Evolutionary conservation across 2,113 vertebrate species (phyloP).

Genomic region (Nicator chloris): DNA sequence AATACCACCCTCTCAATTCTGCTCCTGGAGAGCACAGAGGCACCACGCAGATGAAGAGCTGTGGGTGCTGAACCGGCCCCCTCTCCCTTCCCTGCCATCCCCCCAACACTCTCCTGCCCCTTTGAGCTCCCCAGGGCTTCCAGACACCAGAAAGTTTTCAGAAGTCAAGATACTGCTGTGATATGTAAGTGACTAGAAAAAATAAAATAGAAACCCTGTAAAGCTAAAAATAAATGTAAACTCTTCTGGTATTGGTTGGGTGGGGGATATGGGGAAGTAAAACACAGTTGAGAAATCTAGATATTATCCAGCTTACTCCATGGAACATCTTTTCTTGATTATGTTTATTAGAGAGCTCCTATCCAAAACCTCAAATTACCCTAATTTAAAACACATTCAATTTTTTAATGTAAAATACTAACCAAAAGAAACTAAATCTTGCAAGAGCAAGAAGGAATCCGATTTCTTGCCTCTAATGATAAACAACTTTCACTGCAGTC

Average conservation of each 20-base stretch:
- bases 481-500: slow-evolving; percentile 3
- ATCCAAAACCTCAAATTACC: slow-evolving; percentile 34
- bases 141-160: not conserved
- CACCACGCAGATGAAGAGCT: not conserved
- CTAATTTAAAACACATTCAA: slow-evolving; percentile 42
- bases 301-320: not conserved
- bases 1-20: not conserved
- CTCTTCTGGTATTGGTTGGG: not conserved
- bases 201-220: not conserved
- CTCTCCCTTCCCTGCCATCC: not conserved
- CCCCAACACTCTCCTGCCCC: not conserved
- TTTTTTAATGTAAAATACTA: slow-evolving; percentile 6
- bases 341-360: slow-evolving; percentile 23
- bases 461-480: not conserved
- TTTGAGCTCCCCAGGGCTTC: not conserved
- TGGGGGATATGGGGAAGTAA: not conserved
- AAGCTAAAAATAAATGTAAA: slow-evolving; percentile 8
- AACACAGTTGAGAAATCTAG: not conserved
- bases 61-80: accelerated
- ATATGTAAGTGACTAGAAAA: not conserved
- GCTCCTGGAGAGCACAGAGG: not conserved
- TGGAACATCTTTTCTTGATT: slow-evolving; percentile 44
- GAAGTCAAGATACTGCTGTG: not conserved
- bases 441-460: not conserved
- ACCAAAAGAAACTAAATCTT: not conserved